phyloP scores from a whole-genome alignment of 1,140 invertebrate species.

The Procambarus clarkii region DNA sequence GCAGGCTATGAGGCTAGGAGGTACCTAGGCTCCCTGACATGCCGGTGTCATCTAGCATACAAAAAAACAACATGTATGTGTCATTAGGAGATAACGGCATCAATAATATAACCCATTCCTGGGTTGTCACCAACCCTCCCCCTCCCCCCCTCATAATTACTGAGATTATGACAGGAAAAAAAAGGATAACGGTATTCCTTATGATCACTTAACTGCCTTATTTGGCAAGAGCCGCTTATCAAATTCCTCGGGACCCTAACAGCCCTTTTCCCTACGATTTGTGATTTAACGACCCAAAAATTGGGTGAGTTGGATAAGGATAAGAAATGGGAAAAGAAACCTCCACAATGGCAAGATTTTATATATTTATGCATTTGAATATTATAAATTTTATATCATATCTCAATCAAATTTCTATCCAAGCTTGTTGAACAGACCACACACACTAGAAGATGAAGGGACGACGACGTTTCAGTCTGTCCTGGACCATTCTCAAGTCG shows the following conservation, averaged over 20 bases:
- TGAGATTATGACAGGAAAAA: not conserved
- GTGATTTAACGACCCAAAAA: not conserved
- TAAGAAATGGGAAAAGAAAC: not conserved
- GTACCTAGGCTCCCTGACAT: not conserved
- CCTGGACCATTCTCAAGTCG: too few relatives aligned
- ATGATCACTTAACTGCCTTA: not conserved
- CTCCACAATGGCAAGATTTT: too few relatives aligned
- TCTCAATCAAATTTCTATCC: too few relatives aligned
- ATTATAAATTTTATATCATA: too few relatives aligned
- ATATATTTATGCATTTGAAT: too few relatives aligned
- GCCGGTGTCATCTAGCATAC: not conserved
- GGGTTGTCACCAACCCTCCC: not conserved
- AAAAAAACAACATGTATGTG: not conserved
- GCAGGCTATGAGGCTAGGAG: too few relatives aligned
- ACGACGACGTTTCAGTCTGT: too few relatives aligned
- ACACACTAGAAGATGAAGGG: too few relatives aligned
- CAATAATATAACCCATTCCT: not conserved
- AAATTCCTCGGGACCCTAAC: not conserved
- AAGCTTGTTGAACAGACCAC: too few relatives aligned
- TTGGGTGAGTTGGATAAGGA: not conserved
- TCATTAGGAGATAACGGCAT: not conserved
- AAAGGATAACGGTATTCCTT: not conserved
- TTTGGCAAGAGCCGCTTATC: not conserved
- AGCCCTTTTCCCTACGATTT: not conserved
- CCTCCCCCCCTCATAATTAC: not conserved